These are phyloP conservation scores for Toxostoma redivivum DNA, from an alignment of 2,113 vertebrate species.

Conservation along the genomic window DNA sequence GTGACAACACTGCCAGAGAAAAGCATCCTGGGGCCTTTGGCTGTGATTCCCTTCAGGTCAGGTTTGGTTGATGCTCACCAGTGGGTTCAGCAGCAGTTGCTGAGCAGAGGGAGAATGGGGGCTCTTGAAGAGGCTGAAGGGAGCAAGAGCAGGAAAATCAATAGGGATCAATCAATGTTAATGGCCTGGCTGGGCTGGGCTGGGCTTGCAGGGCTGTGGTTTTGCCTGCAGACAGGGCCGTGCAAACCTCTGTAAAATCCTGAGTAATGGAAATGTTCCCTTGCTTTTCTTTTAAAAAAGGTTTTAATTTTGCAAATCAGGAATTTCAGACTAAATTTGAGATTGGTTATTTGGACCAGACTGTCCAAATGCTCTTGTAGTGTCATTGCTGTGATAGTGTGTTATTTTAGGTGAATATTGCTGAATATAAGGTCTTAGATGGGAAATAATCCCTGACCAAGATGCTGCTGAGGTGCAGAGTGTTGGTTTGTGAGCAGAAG, in stretches of 20 bases:
- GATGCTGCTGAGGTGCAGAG: background rate
- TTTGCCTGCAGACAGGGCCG: background rate
- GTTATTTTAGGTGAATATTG: accelerated
- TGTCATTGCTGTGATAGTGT: too few species aligned
- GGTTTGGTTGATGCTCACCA: background rate
- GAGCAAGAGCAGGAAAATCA: background rate
- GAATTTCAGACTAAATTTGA: background rate
- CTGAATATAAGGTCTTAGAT: accelerated
- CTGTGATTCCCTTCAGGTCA: background rate
- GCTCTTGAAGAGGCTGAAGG: background rate
- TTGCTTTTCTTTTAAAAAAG: background rate
- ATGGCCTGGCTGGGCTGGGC: background rate
- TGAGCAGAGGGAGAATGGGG: too few species aligned
- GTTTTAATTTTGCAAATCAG: background rate
- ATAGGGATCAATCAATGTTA: background rate
- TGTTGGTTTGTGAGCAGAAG: background rate
- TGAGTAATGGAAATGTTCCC: background rate
- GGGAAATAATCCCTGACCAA: background rate
- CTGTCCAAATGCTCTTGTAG: background rate
- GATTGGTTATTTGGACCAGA: background rate
- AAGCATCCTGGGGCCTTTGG: background rate
- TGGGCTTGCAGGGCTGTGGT: background rate
- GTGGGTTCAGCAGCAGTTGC: background rate
- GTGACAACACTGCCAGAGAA: background rate
- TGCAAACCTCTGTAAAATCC: background rate